Base-by-base conservation (phyloP, 2,888 invertebrate species). In the Gerris lacustris region DNA sequence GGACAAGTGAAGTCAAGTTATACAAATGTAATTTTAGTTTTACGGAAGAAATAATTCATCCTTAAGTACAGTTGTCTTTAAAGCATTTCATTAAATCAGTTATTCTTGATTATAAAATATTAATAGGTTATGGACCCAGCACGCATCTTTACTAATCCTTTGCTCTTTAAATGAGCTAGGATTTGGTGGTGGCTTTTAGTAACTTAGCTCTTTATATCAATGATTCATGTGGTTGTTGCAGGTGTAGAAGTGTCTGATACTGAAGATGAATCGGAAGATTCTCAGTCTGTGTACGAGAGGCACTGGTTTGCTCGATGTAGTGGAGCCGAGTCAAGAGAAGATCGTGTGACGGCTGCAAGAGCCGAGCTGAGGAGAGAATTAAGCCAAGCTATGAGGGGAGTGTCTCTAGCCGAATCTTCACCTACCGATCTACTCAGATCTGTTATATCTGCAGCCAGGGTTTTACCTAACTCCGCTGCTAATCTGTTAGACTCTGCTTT, bases 191-290 rank as follows among this genome's bases (percentile, higher is more conserved):
- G 31, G 31, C 31, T 2, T 31, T 31, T 31, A 31, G 31, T 31
- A 31, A 31, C 31, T 31, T 31, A 31, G 2, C 31, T 4, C 31
- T 31, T 31, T 31, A 31, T 31, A 31, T 31, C 31, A 31, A 31
- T 31, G 31, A 31, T 31, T 4, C 4, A 31, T 31, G 31, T 31
- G 1, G 31, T 31, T 31, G 7, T 63, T 73, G 78, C 80, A 70
- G 82, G 82, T 0, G 79, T 82, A 69, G 82, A 82, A 74, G 79
- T 81, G 72, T 81, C 80, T 6, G 82, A 82, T 45, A 80, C 80
- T 2, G 82, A 82, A 71, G 80, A 80, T 47, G 80, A 80, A 63
- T 81, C 81, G 71, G 78, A 80, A 69, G 66, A 67, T 55, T 64
- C 67, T 9, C 72, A 68, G 67, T 70, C 73, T 9, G 76, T 80